Evolutionary conservation across 2,797 vertebrate genomes (phyloP), one percentile per base, ranked within the genome.

Genomic region (Pteronotus mesoamericanus): DNA sequence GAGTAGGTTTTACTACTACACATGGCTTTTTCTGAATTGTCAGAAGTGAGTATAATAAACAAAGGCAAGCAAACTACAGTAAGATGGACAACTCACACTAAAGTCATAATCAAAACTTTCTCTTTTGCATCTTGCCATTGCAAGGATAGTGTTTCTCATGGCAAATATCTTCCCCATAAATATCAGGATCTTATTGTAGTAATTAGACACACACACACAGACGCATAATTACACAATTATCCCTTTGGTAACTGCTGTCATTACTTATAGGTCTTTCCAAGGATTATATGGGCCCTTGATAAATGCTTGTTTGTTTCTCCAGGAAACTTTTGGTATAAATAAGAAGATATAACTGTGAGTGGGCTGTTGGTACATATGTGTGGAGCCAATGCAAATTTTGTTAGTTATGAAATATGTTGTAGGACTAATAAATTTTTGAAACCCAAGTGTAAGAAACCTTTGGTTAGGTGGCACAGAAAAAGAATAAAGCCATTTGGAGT

Each of bases 1-100:
- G 95, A 97, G 72, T 90, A 37, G 48, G 69, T 91, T 88, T 75
- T 93, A 64, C 48, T 29, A 44, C 5, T 16, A 87, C 59, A 66
- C 66, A 68, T 39, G 57, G 68, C 71, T 66, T 86, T 91, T 82
- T 79, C 79, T 92, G 77, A 34, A 44, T n/a, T 55, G 84, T 89
- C 86, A 84, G 87, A 75, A 89, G 77, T 80, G 34, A 68, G 1
- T 26, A 39, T 72, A 48, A 87, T 85, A 80, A 90, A 83, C 18
- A 42, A 90, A 64, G 64, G 69, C 21, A 86, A 55, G 59, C 8
- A 61, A 72, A 19, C n/a, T 19, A 66, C 37, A 69, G 11, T 24
- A 71, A 88, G 66, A 51, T 0, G 5, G 42, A 59, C 12, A 26
- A 26, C 19, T n/a, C 66, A 34, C 9, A 85, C 24, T 26, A 3